Evolutionary conservation across 2,797 vertebrate species (phyloP), one percentile per base, ranked within the genome.

Genomic region (Myripristis jacobus): DNA sequence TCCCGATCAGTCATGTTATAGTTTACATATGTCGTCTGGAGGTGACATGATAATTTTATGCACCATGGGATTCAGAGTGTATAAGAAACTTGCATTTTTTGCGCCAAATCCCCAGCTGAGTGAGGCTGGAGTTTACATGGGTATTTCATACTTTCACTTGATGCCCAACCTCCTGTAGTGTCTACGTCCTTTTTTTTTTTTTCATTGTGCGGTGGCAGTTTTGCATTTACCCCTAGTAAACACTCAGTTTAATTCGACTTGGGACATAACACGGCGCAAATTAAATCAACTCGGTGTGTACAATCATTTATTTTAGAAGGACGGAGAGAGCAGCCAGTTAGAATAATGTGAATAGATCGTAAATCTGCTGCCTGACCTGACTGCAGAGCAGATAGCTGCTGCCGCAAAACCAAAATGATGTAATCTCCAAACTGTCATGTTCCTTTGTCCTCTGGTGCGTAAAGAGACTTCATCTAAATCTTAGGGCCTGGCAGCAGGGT

Each of bases 201-300:
- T n/a, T n/a, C n/a, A n/a, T n/a, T n/a, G 67, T 81, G 72, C 22
- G 18, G 76, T 34, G 25, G 68, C 75, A 63, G 65, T 82, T 87
- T 76, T 83, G 74, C 66, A 72, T 83, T 80, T 75, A 71, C 73
- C 66, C 79, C 67, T 69, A 36, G 80, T 75, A 89, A 87, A 91
- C 83, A 83, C 88, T 85, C 79, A 58, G 69, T 88, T 83, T 91
- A 85, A 88, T 89, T 88, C 82, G 77, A 84, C 85, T 84, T 63
- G 87, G 81, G 81, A 85, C 80, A 70, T 77, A 62, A 76, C 77
- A 25, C 81, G 86, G 82, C 79, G 60, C 85, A 84, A 89, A 85
- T 84, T 74, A 82, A 87, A 88, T 89, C 80, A 80, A 82, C 68
- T 86, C 81, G 62, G 75, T 38, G 67, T 81, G 80, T 75, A 76